phyloP scores from a whole-genome alignment of 2,888 invertebrate species.

The Volucella zonaria region DNA sequence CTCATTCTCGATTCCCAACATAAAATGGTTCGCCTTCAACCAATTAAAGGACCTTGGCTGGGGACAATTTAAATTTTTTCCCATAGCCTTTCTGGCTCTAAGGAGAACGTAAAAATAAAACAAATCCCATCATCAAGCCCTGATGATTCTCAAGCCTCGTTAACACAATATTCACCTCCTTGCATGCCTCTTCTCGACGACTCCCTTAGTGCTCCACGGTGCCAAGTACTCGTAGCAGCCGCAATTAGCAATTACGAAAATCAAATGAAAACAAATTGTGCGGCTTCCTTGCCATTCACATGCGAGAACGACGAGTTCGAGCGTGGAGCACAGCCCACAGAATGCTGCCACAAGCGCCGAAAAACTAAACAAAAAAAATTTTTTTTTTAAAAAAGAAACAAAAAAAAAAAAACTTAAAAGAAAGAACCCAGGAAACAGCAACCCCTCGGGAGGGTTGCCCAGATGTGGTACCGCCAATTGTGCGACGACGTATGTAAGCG shows the following conservation, averaged over 20 bases:
- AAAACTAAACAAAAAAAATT: constrained; percentile 17
- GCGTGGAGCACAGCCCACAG: no score
- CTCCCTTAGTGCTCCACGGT: neutral
- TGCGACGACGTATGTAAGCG: no score
- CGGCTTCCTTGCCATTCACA: constrained; percentile 51
- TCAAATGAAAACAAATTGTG: constrained; percentile 65
- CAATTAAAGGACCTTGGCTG: no score
- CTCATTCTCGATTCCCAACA: no score
- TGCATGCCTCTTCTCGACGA: neutral
- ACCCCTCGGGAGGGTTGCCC: constrained; percentile 9
- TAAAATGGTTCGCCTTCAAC: no score
- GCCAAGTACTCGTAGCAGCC: neutral
- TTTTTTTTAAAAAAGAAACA: constrained; percentile 2
- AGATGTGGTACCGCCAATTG: constrained; percentile 1
- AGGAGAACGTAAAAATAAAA: neutral
- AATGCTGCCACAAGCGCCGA: no score
- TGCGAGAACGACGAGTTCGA: neutral
- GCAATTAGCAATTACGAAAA: constrained; percentile 64
- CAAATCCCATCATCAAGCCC: neutral
- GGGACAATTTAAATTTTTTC: no score
- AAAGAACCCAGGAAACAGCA: constrained; percentile 18
- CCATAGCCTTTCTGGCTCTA: neutral
- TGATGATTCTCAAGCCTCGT: constrained; percentile 13
- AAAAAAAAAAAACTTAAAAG: neutral
- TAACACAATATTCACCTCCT: constrained; percentile 26